phyloP scores from a whole-genome alignment of 2,797 vertebrate genomes.

The Lemur catta region DNA sequence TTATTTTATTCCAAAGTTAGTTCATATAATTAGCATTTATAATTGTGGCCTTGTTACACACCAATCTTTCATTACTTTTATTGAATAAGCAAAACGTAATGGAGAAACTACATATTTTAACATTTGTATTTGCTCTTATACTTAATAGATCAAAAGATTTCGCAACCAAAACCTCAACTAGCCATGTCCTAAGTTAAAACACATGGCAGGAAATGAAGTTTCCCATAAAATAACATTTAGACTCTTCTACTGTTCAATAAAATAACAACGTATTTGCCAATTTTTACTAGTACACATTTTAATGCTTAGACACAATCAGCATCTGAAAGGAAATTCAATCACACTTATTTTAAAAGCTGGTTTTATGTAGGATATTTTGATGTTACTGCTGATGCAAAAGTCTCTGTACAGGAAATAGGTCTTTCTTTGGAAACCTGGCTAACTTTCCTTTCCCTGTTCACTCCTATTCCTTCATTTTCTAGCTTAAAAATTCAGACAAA shows the following conservation, averaged over 20 bases:
- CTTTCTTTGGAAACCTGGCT: constrained; percentile 51
- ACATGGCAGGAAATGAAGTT: constrained; percentile 83
- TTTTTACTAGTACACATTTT: constrained; percentile 65
- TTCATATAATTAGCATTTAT: not conserved
- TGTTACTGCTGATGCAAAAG: constrained; percentile 33
- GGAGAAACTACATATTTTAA: not conserved
- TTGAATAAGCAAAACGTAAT: constrained; percentile 20
- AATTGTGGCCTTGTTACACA: not conserved
- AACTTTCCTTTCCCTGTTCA: constrained; percentile 9
- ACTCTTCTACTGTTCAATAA: constrained; percentile 78
- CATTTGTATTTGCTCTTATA: constrained; percentile 71
- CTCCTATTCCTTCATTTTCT: constrained; percentile 44
- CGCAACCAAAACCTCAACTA: constrained; percentile 68
- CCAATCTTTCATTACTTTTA: not conserved
- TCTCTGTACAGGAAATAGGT: constrained; percentile 51
- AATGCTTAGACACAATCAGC: constrained; percentile 49
- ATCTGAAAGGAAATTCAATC: constrained; percentile 68
- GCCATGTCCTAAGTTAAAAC: constrained; percentile 78
- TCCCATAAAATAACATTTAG: constrained; percentile 80
- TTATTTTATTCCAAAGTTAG: constrained; percentile 27
- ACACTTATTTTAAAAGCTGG: constrained; percentile 54
- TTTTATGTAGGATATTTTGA: constrained; percentile 47
- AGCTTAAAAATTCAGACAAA: constrained; percentile 47
- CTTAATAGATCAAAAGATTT: constrained; percentile 73
- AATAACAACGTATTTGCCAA: constrained; percentile 78